Percentiles rank a stretch among this genome's conserved stretches.
phyloP scores from a whole-genome alignment of 2,888 invertebrate genomes.

The Plebejus melissa region DNA sequence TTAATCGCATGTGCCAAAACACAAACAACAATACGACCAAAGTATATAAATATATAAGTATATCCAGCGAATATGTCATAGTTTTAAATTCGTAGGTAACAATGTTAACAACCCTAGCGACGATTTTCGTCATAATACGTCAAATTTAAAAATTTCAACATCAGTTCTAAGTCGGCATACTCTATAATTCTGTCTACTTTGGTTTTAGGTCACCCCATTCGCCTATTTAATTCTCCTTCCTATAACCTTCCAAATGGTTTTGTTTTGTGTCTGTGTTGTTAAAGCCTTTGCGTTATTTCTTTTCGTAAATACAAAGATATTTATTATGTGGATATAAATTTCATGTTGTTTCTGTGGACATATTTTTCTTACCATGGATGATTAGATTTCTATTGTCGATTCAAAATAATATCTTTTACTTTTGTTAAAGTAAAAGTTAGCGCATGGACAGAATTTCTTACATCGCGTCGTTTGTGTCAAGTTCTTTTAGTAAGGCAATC shows the following conservation, averaged over 20 bases:
- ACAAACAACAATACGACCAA: no score
- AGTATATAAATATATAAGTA: no score
- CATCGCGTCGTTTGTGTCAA: neutral
- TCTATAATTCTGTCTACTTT: neutral
- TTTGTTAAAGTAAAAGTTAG: neutral
- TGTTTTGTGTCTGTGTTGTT: neutral
- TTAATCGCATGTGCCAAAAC: no score
- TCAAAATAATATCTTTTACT: neutral
- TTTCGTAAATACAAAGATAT: constrained; percentile 6
- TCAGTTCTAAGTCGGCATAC: no score
- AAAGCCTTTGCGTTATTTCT: constrained; percentile 2
- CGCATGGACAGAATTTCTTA: neutral
- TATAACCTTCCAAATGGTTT: constrained; percentile 4
- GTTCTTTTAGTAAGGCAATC: neutral
- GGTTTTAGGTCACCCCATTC: constrained; percentile 15
- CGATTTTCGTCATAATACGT: no score
- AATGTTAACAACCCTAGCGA: no score
- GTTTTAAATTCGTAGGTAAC: no score
- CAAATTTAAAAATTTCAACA: no score
- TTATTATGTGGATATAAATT: neutral
- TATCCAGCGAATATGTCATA: no score
- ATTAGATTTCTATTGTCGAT: neutral
- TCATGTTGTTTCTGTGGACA: neutral
- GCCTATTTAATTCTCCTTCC: constrained; percentile 12
- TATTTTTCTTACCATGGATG: neutral